Conservation (phyloP, 2,113 vertebrate genomes). For the Astatotilapia flaviijosephi region DNA sequence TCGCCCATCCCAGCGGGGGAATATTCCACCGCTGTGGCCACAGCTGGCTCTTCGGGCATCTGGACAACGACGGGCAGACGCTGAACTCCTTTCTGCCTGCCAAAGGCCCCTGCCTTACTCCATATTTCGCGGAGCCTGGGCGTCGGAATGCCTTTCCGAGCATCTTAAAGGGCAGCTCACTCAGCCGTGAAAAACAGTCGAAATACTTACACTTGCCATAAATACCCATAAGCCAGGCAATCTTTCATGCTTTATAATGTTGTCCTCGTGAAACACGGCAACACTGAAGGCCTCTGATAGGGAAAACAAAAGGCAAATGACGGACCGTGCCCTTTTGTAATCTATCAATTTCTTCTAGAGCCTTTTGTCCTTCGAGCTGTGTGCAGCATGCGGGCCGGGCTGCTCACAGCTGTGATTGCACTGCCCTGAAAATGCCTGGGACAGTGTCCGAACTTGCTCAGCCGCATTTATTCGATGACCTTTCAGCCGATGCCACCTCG, state of each 20-base stretch:
- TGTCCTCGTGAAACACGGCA: slow-evolving; percentile 33
- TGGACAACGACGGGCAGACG: slow-evolving; percentile 32
- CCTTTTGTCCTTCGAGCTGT: slow-evolving; percentile 60
- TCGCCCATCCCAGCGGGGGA: slow-evolving; percentile 25
- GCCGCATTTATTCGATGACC: slow-evolving; percentile 50
- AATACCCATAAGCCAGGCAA: slow-evolving; percentile 60
- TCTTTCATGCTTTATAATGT: slow-evolving; percentile 68
- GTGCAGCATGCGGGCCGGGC: background rate
- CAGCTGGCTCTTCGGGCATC: background rate
- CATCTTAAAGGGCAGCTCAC: slow-evolving; percentile 63
- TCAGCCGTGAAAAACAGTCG: slow-evolving; percentile 62
- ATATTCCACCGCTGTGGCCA: slow-evolving; percentile 40
- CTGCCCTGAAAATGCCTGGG: slow-evolving; percentile 7
- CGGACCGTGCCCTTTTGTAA: slow-evolving; percentile 59
- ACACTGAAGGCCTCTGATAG: slow-evolving; percentile 52
- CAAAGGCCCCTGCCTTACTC: background rate
- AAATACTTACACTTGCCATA: slow-evolving; percentile 65
- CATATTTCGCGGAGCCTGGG: slow-evolving; percentile 21
- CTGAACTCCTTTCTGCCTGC: slow-evolving; percentile 25
- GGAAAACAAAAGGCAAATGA: slow-evolving; percentile 68
- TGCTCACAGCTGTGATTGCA: slow-evolving; percentile 18
- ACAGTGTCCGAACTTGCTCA: slow-evolving; percentile 26
- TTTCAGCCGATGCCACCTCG: slow-evolving; percentile 41
- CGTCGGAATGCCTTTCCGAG: slow-evolving; percentile 15
- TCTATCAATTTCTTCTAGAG: slow-evolving; percentile 58